A percentile compares a stretch with the other conserved stretches of the same genome.
Evolutionary conservation across 2,888 invertebrate species (phyloP).

Genomic region (Megastigmus dorsalis): DNA sequence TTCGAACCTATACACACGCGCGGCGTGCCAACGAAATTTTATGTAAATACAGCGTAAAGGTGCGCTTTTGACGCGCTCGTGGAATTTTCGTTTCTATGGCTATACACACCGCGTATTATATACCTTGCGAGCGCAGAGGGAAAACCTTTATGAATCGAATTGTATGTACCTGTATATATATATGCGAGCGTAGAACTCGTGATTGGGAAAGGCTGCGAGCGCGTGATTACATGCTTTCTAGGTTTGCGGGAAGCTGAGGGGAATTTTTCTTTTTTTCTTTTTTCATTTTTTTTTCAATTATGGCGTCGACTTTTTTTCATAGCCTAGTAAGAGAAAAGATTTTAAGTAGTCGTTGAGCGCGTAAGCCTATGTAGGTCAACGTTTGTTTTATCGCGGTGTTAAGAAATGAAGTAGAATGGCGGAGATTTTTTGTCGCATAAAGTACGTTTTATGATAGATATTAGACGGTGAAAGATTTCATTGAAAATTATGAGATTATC

Average conservation of each 20-base stretch:
- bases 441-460: constrained; percentile 28
- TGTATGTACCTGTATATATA: not conserved
- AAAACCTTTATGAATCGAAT: constrained; percentile 9
- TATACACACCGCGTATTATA: too few species aligned
- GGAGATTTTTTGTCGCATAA: constrained; percentile 14
- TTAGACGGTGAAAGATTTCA: constrained; percentile 19
- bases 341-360: constrained; percentile 16
- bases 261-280: too few species aligned
- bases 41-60: constrained; percentile 10
- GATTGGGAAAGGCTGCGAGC: constrained; percentile 23
- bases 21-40: constrained; percentile 6
- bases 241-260: constrained; percentile 21
- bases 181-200: not conserved
- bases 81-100: constrained; percentile 13
- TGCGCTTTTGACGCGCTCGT: not conserved
- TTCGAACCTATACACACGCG: not conserved
- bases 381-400: constrained; percentile 30
- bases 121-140: not conserved
- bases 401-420: constrained; percentile 11
- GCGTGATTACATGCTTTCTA: constrained; percentile 35
- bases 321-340: not conserved
- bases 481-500: constrained; percentile 21
- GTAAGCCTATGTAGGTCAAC: constrained; percentile 15
- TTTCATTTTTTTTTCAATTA: constrained; percentile 16
- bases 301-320: constrained; percentile 3